phyloP scores from a whole-genome alignment of 1,140 invertebrate species.

The Temnothorax nylanderi region DNA sequence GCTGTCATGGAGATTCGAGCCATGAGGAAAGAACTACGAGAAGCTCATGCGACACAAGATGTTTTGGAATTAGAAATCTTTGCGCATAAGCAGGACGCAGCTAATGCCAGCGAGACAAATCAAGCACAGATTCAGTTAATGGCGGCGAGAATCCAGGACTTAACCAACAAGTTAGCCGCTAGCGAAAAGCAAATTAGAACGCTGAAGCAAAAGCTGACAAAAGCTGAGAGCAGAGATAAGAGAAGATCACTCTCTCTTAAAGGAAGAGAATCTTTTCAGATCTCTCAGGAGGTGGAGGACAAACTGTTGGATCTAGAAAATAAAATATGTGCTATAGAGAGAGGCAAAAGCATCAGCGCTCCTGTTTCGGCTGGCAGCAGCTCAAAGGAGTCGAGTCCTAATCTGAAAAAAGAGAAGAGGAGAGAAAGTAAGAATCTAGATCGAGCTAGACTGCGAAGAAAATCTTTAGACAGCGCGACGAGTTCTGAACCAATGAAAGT shows the following conservation, averaged over 20 bases:
- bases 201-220: conserved; percentile 92
- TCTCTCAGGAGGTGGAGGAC: conserved; percentile 93
- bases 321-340: conserved; percentile 90
- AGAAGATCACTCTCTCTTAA: conserved; percentile 93
- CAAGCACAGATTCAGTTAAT: conserved; percentile 92
- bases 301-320: conserved; percentile 93
- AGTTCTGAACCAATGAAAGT: conserved; percentile 92
- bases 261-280: conserved; percentile 91
- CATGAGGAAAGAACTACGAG: conserved; percentile 93
- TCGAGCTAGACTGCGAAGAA: conserved; percentile 87
- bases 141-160: conserved; percentile 93
- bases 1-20: conserved; percentile 93
- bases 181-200: conserved; percentile 94
- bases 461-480: conserved; percentile 91
- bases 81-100: conserved; percentile 90
- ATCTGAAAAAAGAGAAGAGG: conserved; percentile 84
- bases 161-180: conserved; percentile 92
- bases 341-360: conserved; percentile 76
- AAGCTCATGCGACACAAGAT: conserved; percentile 92
- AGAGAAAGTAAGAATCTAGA: conserved; percentile 85
- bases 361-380: conserved; percentile 78
- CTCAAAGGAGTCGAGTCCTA: conserved; percentile 85
- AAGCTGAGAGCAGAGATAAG: conserved; percentile 92
- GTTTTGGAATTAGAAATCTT: conserved; percentile 92
- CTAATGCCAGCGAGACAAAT: conserved; percentile 89